Evolutionary conservation across 2,888 invertebrate genomes (phyloP).

Genomic region (Colletes collaris): DNA sequence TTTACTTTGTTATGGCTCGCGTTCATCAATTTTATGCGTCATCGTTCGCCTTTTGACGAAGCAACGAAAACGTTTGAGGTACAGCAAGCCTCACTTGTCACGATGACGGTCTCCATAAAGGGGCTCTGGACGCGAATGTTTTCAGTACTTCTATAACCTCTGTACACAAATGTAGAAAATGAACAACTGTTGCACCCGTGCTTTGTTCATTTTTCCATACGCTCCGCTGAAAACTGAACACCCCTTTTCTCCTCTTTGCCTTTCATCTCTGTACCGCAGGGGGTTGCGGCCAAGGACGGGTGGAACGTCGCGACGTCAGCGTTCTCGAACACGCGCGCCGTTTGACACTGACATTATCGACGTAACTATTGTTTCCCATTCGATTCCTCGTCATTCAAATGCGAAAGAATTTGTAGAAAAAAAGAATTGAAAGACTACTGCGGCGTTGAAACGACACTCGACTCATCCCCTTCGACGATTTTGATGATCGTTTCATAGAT

Average conservation of each 20-base stretch:
- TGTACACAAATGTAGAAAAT: conserved; percentile 28
- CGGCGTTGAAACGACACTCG: background rate
- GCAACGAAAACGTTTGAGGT: conserved; percentile 22
- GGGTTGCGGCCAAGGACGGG: conserved; percentile 32
- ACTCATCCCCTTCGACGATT: background rate
- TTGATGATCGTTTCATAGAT: background rate
- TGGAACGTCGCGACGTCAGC: conserved; percentile 39
- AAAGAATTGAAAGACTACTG: background rate
- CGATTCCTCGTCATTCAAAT: conserved; percentile 8
- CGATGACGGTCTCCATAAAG: conserved; percentile 25
- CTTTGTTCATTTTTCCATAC: conserved; percentile 41
- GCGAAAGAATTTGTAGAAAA: conserved; percentile 10
- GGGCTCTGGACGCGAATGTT: conserved; percentile 25
- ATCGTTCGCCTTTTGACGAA: background rate
- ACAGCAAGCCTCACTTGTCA: conserved; percentile 14
- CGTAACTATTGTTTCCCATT: conserved; percentile 42
- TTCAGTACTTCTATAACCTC: conserved; percentile 24
- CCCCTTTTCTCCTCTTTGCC: conserved; percentile 31
- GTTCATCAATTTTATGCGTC: conserved; percentile 8
- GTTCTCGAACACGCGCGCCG: conserved; percentile 33
- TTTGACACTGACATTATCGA: conserved; percentile 52
- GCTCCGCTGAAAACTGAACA: conserved; percentile 32
- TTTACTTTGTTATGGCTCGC: background rate
- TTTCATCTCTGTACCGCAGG: conserved; percentile 26
- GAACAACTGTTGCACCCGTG: conserved; percentile 53